phyloP scores from a whole-genome alignment of 2,113 vertebrate genomes.

The Sorex fumeus region DNA sequence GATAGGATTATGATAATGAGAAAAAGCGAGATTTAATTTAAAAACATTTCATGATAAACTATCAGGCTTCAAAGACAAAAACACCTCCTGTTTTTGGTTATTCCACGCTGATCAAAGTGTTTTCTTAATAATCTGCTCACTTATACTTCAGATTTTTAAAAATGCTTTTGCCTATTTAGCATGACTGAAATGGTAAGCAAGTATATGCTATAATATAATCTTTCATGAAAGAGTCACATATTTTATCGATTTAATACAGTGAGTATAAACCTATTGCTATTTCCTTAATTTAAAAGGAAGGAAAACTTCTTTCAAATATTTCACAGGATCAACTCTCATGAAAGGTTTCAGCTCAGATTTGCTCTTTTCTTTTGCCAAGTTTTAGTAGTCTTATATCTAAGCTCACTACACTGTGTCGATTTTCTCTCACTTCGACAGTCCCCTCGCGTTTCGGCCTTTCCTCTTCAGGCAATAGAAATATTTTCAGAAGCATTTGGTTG shows the following conservation, averaged over 20 bases:
- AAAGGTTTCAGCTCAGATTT: conserved; percentile 16
- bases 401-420: conserved; percentile 60
- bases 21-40: not conserved
- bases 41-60: not conserved
- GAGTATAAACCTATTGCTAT: conserved; percentile 67
- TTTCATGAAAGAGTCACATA: conserved; percentile 65
- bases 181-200: conserved; percentile 42
- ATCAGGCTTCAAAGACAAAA: conserved; percentile 29
- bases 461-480: conserved; percentile 73
- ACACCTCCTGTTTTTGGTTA: not conserved
- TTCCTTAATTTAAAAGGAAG: conserved; percentile 52
- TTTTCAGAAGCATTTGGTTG: conserved; percentile 45
- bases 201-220: conserved; percentile 75
- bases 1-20: not conserved
- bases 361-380: conserved; percentile 56
- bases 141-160: conserved; percentile 54
- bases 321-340: not conserved
- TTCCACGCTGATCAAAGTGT: not conserved
- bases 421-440: conserved; percentile 81
- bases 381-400: conserved; percentile 67
- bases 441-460: conserved; percentile 66
- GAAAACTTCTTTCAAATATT: conserved; percentile 37
- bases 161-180: conserved; percentile 38
- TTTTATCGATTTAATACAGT: conserved; percentile 53
- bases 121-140: conserved; percentile 39